Evolutionary conservation across 2,888 invertebrate species (phyloP).

Genomic region (Vesta saturnalis): DNA sequence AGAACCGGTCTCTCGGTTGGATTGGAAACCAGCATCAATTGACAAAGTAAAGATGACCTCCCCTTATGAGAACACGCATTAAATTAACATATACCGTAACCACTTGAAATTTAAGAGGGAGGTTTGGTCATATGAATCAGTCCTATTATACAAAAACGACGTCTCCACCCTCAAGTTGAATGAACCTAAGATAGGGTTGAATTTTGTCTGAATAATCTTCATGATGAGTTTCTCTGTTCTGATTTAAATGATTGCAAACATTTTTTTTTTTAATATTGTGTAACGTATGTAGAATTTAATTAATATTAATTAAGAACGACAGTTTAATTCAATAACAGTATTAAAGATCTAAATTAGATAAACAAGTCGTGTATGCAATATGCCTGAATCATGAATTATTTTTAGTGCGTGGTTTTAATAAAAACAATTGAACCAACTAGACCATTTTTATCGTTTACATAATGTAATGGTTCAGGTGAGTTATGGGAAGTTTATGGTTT

Average conservation of each 20-base stretch:
- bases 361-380: neutral
- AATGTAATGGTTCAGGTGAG: neutral
- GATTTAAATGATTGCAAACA: neutral
- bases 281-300: neutral
- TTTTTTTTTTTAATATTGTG: too few relatives aligned
- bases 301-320: neutral
- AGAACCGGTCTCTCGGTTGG: neutral
- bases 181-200: neutral
- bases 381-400: neutral
- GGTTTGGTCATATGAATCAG: neutral
- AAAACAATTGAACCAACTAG: neutral
- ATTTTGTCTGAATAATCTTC: too few relatives aligned
- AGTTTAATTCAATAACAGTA: neutral
- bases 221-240: neutral
- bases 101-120: neutral
- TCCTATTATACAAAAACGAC: neutral
- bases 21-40: neutral
- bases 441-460: neutral
- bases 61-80: neutral
- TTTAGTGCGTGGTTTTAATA: neutral
- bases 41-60: constrained; percentile 1
- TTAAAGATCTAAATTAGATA: neutral
- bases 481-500: neutral
- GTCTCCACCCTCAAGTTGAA: constrained; percentile 1
- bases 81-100: neutral